These are phyloP conservation scores for Hydrochoerus hydrochaeris DNA, from an alignment of 2,113 vertebrate species.

Conservation along the genomic window DNA sequence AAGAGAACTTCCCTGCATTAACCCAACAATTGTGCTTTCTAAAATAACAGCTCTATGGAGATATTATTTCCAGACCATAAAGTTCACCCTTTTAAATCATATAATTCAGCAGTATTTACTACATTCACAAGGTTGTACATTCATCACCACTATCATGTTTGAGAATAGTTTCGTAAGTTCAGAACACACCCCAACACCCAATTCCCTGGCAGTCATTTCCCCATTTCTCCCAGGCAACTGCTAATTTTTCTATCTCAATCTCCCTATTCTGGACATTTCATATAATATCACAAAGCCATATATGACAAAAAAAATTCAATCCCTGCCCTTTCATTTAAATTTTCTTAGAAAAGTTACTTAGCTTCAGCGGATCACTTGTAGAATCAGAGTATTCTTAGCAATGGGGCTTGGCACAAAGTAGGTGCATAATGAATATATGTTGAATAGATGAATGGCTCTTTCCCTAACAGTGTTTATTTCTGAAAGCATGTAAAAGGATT, in stretches of 20 bases:
- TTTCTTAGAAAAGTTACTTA: background rate
- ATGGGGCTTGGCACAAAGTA: background rate
- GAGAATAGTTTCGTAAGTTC: background rate
- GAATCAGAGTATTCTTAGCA: background rate
- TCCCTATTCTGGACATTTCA: background rate
- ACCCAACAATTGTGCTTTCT: background rate
- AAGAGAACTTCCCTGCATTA: background rate
- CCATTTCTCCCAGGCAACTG: background rate
- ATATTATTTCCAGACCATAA: background rate
- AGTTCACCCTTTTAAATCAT: background rate
- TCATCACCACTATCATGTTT: background rate
- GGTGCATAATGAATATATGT: background rate
- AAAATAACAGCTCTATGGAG: background rate
- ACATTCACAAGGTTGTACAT: background rate
- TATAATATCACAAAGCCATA: background rate
- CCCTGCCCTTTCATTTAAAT: background rate
- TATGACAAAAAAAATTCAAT: background rate
- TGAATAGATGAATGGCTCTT: background rate
- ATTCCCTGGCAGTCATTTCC: background rate
- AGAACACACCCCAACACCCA: background rate
- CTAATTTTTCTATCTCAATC: background rate
- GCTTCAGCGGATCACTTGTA: background rate
- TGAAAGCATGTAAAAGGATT: background rate
- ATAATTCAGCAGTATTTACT: background rate
- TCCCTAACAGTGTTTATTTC: background rate